Evolutionary conservation across 2,113 vertebrate genomes (phyloP).

Genomic region (Eulemur rufifrons): DNA sequence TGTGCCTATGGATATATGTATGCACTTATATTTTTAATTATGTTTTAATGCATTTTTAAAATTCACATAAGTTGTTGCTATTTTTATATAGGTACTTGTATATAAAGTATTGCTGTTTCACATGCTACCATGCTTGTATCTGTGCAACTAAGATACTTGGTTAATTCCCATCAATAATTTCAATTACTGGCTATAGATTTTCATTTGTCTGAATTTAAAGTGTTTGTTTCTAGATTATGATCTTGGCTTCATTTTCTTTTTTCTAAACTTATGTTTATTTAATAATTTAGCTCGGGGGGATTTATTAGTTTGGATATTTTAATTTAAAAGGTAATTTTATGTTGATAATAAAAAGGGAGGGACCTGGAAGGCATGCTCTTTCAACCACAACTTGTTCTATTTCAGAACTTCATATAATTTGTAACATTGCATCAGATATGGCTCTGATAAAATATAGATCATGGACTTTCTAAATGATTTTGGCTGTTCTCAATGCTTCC

Average conservation of each 20-base stretch:
- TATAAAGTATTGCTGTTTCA: not conserved
- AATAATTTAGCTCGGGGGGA: not conserved
- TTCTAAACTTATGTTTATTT: not conserved
- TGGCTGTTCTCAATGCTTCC: not conserved
- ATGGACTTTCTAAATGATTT: not conserved
- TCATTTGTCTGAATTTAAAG: not conserved
- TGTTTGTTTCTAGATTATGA: not conserved
- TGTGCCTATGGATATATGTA: accelerated
- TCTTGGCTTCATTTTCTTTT: not conserved
- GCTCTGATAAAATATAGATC: not conserved
- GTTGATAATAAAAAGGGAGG: not conserved
- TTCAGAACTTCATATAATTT: not conserved
- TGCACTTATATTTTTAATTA: not conserved
- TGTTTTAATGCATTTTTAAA: not conserved
- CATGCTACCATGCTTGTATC: not conserved
- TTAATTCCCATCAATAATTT: not conserved
- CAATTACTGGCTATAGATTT: not conserved
- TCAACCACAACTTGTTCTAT: not conserved
- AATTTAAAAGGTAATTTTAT: not conserved
- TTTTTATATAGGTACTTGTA: not conserved
- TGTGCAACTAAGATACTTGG: not conserved
- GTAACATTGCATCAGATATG: not conserved
- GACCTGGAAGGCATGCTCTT: not conserved
- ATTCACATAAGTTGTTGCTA: not conserved
- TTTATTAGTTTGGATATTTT: not conserved